A percentile compares a stretch with the other conserved stretches of the same genome.
phyloP scores from a whole-genome alignment of 2,113 vertebrate species.

The Ameiurus melas region DNA sequence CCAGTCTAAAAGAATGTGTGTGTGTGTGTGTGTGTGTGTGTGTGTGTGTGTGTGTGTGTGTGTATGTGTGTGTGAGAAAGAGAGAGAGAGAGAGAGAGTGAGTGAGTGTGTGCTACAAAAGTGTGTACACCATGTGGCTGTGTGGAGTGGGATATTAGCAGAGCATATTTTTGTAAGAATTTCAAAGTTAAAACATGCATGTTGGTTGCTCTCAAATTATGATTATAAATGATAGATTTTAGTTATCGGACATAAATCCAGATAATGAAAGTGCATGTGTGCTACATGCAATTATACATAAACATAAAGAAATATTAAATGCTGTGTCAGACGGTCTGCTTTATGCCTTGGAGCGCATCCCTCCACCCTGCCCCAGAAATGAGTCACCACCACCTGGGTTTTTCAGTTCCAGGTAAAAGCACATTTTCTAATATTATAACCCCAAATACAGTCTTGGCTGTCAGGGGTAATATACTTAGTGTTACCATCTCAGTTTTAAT shows the following conservation, averaged over 20 bases:
- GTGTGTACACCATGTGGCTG: not conserved
- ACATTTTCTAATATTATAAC: not conserved
- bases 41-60: too few relatives aligned
- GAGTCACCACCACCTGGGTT: constrained; percentile 35
- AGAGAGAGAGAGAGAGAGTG: not conserved
- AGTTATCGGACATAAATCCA: not conserved
- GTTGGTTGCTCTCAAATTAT: not conserved
- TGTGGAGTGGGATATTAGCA: not conserved
- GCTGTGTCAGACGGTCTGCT: not conserved
- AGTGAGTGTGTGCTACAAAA: not conserved
- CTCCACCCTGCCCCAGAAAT: constrained; percentile 22
- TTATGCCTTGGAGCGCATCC: not conserved
- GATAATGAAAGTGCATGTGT: not conserved
- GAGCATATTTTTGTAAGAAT: constrained; percentile 4
- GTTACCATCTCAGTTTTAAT: not conserved
- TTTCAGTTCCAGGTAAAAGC: constrained; percentile 35
- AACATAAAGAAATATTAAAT: constrained; percentile 5
- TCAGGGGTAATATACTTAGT: constrained; percentile 1
- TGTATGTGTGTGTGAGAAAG: not conserved
- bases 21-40: not conserved
- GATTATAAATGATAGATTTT: constrained; percentile 4
- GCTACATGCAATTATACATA: not conserved
- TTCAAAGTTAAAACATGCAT: not conserved
- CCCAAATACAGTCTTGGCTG: constrained; percentile 9
- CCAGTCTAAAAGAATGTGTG: not conserved